phyloP scores from a whole-genome alignment of 2,797 vertebrate species.

The Cirrhinus molitorella region DNA sequence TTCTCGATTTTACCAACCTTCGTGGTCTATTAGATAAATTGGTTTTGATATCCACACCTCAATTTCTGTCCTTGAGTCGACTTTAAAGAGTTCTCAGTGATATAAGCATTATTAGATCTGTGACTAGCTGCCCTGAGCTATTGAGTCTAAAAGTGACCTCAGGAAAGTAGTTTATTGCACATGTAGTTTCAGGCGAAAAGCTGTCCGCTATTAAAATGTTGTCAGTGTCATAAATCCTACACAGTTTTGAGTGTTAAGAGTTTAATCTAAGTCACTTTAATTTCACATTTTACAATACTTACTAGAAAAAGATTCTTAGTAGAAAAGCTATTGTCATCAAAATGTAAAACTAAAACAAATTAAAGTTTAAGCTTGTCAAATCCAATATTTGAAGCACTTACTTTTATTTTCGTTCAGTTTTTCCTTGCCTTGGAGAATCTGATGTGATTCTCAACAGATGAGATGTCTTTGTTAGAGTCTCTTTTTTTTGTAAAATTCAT shows the following conservation, averaged over 20 bases:
- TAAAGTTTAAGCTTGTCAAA: not conserved
- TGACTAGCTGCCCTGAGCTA: conserved; percentile 4
- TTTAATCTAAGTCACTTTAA: not conserved
- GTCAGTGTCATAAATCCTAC: not conserved
- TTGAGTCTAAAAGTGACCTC: conserved; percentile 62
- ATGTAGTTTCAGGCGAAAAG: conserved; percentile 72
- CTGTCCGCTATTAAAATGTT: conserved; percentile 67
- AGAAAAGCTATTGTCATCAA: not conserved
- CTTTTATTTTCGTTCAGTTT: not conserved
- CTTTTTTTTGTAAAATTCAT: not conserved
- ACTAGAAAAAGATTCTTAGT: not conserved
- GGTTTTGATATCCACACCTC: not conserved
- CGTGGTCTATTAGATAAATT: conserved; percentile 8
- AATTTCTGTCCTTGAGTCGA: not conserved
- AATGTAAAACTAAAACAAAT: not conserved
- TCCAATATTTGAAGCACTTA: not conserved
- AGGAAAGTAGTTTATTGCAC: conserved; percentile 64
- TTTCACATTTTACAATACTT: too few species aligned
- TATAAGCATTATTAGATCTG: not conserved
- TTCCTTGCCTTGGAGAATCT: not conserved
- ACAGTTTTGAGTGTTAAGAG: not conserved
- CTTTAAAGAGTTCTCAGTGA: not conserved
- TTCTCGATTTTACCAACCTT: not conserved
- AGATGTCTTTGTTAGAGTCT: not conserved
- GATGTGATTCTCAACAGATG: not conserved